Evolutionary conservation across 1,140 invertebrate species (phyloP).

Genomic region (Drosophila pachea): DNA sequence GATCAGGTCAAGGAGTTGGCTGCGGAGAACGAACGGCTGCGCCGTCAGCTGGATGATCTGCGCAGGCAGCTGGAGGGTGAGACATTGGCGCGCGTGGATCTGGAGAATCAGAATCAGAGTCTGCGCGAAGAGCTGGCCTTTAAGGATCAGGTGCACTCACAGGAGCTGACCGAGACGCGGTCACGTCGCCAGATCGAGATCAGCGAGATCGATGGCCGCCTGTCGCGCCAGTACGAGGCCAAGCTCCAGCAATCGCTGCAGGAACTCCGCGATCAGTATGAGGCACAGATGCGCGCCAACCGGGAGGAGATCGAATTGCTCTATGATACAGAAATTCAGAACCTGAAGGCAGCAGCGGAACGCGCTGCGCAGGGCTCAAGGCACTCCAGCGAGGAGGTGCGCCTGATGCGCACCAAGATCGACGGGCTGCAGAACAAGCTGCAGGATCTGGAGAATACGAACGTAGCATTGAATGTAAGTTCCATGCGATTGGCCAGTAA

Average conservation of each 20-base stretch:
- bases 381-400: constrained; percentile 87
- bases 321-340: constrained; percentile 90
- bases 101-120: constrained; percentile 95
- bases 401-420: constrained; percentile 85
- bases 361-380: constrained; percentile 85
- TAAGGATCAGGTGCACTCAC: constrained; percentile 90
- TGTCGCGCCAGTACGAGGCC: constrained; percentile 96
- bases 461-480: constrained; percentile 82
- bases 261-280: constrained; percentile 95
- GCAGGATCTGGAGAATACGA: constrained; percentile 86
- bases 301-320: constrained; percentile 91
- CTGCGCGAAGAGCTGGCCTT: constrained; percentile 95
- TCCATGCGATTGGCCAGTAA: neutral
- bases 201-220: constrained; percentile 87
- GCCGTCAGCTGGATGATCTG: constrained; percentile 87
- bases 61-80: constrained; percentile 95
- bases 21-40: constrained; percentile 87
- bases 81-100: constrained; percentile 92
- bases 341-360: constrained; percentile 82
- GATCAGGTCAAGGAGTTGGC: constrained; percentile 88
- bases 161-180: constrained; percentile 94
- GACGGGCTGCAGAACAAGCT: constrained; percentile 87
- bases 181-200: constrained; percentile 88
- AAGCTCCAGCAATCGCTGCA: constrained; percentile 95
- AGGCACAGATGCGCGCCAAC: constrained; percentile 91